Evolutionary conservation across 64 coral and sea anemone species (phyloP).

Genomic region (Porites australiensis): DNA sequence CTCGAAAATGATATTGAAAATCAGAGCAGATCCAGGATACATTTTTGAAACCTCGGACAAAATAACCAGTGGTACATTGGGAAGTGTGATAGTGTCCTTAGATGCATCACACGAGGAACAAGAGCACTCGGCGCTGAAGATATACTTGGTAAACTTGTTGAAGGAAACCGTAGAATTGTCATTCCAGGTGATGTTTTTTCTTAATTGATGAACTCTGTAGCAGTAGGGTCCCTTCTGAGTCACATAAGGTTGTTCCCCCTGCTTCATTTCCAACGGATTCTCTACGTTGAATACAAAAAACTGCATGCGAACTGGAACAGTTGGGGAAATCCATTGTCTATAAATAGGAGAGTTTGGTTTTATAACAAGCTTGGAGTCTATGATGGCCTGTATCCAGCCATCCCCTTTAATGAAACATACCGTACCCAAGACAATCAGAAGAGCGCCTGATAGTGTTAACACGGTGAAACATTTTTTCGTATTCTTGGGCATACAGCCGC

Average conservation of each 20-base stretch:
- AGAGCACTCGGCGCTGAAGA: slow-evolving; percentile 56
- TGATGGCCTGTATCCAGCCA: slow-evolving; percentile 49
- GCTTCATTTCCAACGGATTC: slow-evolving; percentile 68
- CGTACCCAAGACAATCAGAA: slow-evolving; percentile 23
- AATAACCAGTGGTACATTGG: slow-evolving; percentile 74
- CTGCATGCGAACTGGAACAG: slow-evolving; percentile 60
- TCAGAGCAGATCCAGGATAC: slow-evolving; percentile 46
- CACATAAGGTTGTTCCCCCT: slow-evolving; percentile 52
- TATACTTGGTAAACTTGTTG: slow-evolving; percentile 67
- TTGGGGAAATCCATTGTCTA: slow-evolving; percentile 63
- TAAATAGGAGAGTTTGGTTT: slow-evolving; percentile 39
- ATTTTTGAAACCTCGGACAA: slow-evolving; percentile 65
- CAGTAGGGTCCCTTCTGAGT: slow-evolving; percentile 75
- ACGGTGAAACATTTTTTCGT: neutral
- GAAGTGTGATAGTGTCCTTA: slow-evolving; percentile 42
- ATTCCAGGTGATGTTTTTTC: slow-evolving; percentile 75
- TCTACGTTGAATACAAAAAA: slow-evolving; percentile 82
- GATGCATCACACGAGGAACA: slow-evolving; percentile 55
- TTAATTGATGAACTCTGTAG: slow-evolving; percentile 69
- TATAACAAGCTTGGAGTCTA: slow-evolving; percentile 63
- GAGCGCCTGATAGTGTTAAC: neutral
- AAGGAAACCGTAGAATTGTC: slow-evolving; percentile 63
- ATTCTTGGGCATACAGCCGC: neutral
- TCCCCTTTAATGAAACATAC: slow-evolving; percentile 50
- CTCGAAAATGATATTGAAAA: slow-evolving; percentile 58